Evolutionary conservation across 2,113 vertebrate species (phyloP), one percentile per base, ranked within the genome.

Genomic region (Labrus mixtus): DNA sequence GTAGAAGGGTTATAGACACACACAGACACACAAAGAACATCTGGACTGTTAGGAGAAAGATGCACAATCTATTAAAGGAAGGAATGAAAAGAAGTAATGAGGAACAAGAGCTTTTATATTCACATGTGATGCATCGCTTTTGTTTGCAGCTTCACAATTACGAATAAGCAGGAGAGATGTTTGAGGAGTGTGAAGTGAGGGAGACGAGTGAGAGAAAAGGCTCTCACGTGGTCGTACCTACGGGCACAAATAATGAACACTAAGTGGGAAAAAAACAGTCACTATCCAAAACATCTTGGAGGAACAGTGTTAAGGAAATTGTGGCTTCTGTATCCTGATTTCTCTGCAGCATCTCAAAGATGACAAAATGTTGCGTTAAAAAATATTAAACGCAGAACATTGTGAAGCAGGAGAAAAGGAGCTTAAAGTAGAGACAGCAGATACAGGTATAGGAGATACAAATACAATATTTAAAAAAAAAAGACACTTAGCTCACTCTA

Each of bases 141-240:
- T 9, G 33, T 71, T 53, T 66, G 10, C 19, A 55, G 43, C 66
- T 57, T 51, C 20, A 20, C 4, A 60, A 75, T 53, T 58, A 66
- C 19, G 43, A 37, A 68, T 51, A 22, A 7, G 36, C 9, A 22
- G 19, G 17, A 17, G 46, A 19, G 17, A 19, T 17, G 17, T 48
- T 48, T 17, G 46, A 48, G 16, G 46, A 48, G 7, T 17, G 15
- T 2, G 60, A 63, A 29, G 33, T 45, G 17, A 25, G 50, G 22
- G 11, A 71, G 55, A 20, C 22, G 17, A 33, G 29, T 33, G 6
- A 33, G 12, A 45, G 4, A 8, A 46, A 41, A 11, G 54, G 53
- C 51, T 72, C 73, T 25, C 5, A 64, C 3, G 10, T 37, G 12
- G 11, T 15, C 15, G 3, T 60, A 13, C 0, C 53, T 41, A 20